A percentile compares a stretch with the other conserved stretches of the same genome.
Evolutionary conservation across 2,888 invertebrate species (phyloP).

Genomic region (Coelopa pilipes): DNA sequence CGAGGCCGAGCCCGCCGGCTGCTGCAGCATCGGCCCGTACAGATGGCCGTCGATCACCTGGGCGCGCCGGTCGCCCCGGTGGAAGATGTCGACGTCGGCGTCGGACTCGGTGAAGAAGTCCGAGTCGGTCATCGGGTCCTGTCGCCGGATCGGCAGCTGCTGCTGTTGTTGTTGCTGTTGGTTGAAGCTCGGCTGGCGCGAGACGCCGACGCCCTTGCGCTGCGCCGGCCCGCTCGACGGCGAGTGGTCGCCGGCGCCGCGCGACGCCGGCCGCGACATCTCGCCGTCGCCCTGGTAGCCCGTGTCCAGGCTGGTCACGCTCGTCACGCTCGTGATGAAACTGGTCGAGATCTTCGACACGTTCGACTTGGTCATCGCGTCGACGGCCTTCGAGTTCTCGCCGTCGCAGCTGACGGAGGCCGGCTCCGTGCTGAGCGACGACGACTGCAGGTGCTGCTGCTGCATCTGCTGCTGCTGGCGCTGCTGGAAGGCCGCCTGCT

Average conservation of each 20-base stretch:
- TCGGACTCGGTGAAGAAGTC: conserved; percentile 92
- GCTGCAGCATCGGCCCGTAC: conserved; percentile 74
- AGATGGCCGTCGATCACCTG: conserved; percentile 90
- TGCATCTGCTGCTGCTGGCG: conserved; percentile 39
- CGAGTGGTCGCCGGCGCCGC: conserved; percentile 80
- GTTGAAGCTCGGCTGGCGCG: conserved; percentile 68
- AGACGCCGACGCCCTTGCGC: conserved; percentile 51
- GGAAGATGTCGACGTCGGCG: conserved; percentile 78
- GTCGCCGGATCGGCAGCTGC: conserved; percentile 74
- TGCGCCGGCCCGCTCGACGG: conserved; percentile 69
- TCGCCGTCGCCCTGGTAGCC: conserved; percentile 94
- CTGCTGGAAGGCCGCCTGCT: conserved; percentile 38
- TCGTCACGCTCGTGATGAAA: conserved; percentile 88
- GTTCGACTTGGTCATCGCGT: conserved; percentile 70
- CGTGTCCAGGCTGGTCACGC: conserved; percentile 90
- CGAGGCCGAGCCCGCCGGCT: conserved; percentile 64
- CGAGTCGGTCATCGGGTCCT: conserved; percentile 90
- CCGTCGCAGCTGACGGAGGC: conserved; percentile 47
- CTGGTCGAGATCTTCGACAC: conserved; percentile 77
- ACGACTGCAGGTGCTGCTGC: conserved; percentile 39
- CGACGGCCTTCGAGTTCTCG: conserved; percentile 68
- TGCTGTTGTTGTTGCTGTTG: conserved; percentile 53
- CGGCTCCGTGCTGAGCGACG: conserved; percentile 40
- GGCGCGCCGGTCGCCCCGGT: conserved; percentile 79
- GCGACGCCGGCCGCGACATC: conserved; percentile 86